Evolutionary conservation across 2,888 invertebrate species (phyloP).

Genomic region (Ochropacha duplaris): DNA sequence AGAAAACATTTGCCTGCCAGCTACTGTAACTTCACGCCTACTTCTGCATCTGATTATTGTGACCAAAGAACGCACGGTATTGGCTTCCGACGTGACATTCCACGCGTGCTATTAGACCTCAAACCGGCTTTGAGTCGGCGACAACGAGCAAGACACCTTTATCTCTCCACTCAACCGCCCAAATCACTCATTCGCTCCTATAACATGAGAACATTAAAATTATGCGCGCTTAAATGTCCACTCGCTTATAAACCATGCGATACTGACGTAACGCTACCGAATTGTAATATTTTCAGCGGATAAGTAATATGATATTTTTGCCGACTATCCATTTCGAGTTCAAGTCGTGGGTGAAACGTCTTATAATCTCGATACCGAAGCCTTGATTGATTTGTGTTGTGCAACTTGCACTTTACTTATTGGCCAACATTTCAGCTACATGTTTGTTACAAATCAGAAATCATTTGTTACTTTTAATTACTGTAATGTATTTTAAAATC

Average conservation of each 20-base stretch:
- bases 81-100: conserved; percentile 30
- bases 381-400: conserved; percentile 47
- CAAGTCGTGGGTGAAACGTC: conserved; percentile 43
- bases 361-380: conserved; percentile 43
- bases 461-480: conserved; percentile 34
- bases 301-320: conserved; percentile 14
- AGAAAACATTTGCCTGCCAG: neutral
- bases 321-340: conserved; percentile 22
- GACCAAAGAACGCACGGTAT: conserved; percentile 12
- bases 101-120: neutral
- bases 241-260: neutral
- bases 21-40: conserved; percentile 29
- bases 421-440: neutral
- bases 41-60: conserved; percentile 24
- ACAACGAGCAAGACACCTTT: conserved; percentile 18
- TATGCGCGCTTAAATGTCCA: conserved; percentile 20
- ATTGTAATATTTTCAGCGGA: neutral
- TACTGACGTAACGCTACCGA: neutral
- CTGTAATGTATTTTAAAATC: conserved; percentile 22
- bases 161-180: conserved; percentile 30
- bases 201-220: conserved; percentile 26
- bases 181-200: conserved; percentile 29
- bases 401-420: conserved; percentile 21
- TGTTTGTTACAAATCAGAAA: conserved; percentile 31
- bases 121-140: neutral